These are phyloP conservation scores for Penaeus japonicus DNA, from an alignment of 1,140 invertebrate species.

Conservation along the genomic window DNA sequence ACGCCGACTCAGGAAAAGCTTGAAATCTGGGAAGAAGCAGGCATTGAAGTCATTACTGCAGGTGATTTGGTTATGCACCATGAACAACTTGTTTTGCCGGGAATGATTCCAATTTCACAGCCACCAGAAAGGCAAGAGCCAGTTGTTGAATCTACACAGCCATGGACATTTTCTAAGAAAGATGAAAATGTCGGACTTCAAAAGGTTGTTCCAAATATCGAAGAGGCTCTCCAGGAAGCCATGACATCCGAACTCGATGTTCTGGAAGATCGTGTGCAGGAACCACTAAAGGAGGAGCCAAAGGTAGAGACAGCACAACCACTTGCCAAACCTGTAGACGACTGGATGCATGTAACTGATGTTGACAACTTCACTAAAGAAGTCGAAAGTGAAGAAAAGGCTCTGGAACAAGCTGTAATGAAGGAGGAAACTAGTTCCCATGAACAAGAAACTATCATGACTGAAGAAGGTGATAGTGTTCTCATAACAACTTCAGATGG, in stretches of 20 bases:
- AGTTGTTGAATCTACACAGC: background rate
- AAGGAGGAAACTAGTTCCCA: background rate
- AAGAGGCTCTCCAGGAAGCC: conserved; percentile 36
- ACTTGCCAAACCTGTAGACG: conserved; percentile 32
- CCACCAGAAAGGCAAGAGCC: background rate
- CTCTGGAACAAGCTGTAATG: background rate
- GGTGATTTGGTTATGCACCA: too few relatives aligned
- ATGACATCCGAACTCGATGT: conserved; percentile 27
- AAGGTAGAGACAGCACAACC: background rate
- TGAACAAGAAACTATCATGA: background rate
- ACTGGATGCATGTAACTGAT: conserved; percentile 57
- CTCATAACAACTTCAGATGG: too few relatives aligned
- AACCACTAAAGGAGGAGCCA: background rate
- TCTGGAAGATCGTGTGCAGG: background rate
- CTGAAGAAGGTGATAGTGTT: background rate
- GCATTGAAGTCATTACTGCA: too few relatives aligned
- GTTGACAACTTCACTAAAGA: background rate
- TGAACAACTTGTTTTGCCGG: too few relatives aligned
- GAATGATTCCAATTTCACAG: background rate
- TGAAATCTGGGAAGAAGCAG: too few relatives aligned
- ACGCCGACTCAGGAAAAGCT: too few relatives aligned
- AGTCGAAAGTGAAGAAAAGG: too few relatives aligned
- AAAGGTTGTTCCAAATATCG: conserved; percentile 29
- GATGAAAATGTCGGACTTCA: conserved; percentile 22
- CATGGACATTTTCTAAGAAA: background rate